A percentile compares a stretch with the other conserved stretches of the same genome.
phyloP scores from a whole-genome alignment of 2,888 invertebrate genomes.

The Isoperla grammatica region DNA sequence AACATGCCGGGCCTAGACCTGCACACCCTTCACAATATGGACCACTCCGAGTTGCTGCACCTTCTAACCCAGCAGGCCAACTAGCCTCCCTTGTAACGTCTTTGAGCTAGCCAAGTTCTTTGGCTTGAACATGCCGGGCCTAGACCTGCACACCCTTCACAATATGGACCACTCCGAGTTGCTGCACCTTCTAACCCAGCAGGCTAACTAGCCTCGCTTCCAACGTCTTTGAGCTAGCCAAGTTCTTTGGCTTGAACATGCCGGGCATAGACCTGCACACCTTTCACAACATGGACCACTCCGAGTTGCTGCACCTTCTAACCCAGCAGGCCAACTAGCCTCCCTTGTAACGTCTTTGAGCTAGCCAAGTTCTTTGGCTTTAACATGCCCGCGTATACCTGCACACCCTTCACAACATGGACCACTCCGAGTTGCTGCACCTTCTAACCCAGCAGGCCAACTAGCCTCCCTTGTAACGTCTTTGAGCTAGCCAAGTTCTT shows the following conservation, averaged over 20 bases:
- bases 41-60: slow-evolving; percentile 76
- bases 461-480: slow-evolving; percentile 48
- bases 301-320: slow-evolving; percentile 72
- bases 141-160: slow-evolving; percentile 78
- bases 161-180: slow-evolving; percentile 86
- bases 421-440: slow-evolving; percentile 76
- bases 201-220: slow-evolving; percentile 38
- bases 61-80: slow-evolving; percentile 66
- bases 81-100: slow-evolving; percentile 48
- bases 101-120: slow-evolving; percentile 83
- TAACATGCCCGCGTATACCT: slow-evolving; percentile 83
- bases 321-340: slow-evolving; percentile 57
- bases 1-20: slow-evolving; percentile 86
- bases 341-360: slow-evolving; percentile 56
- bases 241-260: slow-evolving; percentile 86
- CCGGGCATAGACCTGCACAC: slow-evolving; percentile 81
- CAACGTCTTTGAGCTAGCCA: slow-evolving; percentile 72
- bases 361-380: slow-evolving; percentile 83
- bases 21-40: slow-evolving; percentile 82
- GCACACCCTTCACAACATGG: slow-evolving; percentile 69
- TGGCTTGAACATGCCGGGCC: slow-evolving; percentile 81
- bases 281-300: slow-evolving; percentile 82
- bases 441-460: slow-evolving; percentile 66
- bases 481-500: slow-evolving; percentile 78
- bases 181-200: slow-evolving; percentile 75